Evolutionary conservation across 2,888 invertebrate species (phyloP), one percentile per base, ranked within the genome.

Genomic region (Stictocephala bisonia): DNA sequence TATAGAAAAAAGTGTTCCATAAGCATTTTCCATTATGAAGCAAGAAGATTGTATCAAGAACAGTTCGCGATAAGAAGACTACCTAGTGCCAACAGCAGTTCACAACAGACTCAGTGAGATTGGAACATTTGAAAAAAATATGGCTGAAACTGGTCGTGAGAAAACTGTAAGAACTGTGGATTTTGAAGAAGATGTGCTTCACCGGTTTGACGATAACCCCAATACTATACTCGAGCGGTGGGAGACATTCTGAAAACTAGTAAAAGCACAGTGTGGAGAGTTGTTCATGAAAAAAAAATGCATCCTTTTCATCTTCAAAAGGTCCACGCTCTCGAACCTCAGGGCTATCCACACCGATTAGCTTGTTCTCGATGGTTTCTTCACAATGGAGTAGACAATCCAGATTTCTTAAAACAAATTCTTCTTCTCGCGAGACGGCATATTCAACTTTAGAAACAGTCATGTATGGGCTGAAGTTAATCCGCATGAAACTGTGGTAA

Each of bases 331-430:
- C 50, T 67, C 27, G 48, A 68, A 50, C 24, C 26, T 20, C 50
- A 15, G 44, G 29, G 50, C 35, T 68, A 50, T 48, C 67, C 27
- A 41, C 29, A 29, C 18, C 51, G 50, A 7, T 48, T 68, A 31
- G 68, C 40, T 68, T 68, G 68, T 51, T 68, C 68, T 24, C 24
- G 50, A 20, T 50, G 68, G 68, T 68, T 68, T 50, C 50, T 50
- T 3, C 50, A 68, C 24, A 68, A 60, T 27, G 6, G 41, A 48
- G 48, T 26, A 20, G 71, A 56, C 20, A 29, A 66, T n/a, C 66
- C 51, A 41, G 40, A 51, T 29, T 67, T 72, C 27, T 51, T 40
- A 13, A 50, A 53, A 66, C 24, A n/a, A 15, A 44, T 51, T 15
- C 51, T 40, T 15, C 50, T 50, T 7, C 20, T 31, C 2, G 40